Conservation (phyloP, 2,888 invertebrate species). For the Euplagia quadripunctaria region DNA sequence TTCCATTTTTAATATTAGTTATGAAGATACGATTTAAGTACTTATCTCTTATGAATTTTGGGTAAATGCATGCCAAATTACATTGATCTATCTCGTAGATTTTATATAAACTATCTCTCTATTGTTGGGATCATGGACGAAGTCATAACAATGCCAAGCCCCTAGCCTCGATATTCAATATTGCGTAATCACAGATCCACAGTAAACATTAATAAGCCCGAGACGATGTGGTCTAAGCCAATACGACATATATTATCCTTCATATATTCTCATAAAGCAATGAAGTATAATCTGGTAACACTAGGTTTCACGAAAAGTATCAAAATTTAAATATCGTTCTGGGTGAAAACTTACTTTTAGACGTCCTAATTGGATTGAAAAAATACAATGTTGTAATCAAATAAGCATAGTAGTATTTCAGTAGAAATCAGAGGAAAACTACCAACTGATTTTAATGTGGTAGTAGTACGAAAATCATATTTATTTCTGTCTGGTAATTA, state of each 20-base stretch:
- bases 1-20: too few species aligned
- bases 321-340: not conserved
- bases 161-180: slow-evolving; percentile 3
- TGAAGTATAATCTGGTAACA: not conserved
- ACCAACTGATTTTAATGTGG: too few species aligned
- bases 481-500: too few species aligned
- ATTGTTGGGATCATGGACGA: not conserved
- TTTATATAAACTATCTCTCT: not conserved
- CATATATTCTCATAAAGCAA: not conserved
- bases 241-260: not conserved
- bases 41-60: not conserved
- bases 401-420: too few species aligned
- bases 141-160: not conserved
- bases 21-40: too few species aligned
- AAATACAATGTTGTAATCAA: not conserved
- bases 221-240: not conserved
- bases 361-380: not conserved
- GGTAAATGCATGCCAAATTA: not conserved
- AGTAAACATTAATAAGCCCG: slow-evolving; percentile 4
- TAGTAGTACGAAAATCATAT: too few species aligned
- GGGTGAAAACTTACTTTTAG: not conserved
- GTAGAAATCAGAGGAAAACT: too few species aligned
- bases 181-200: not conserved
- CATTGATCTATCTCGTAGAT: not conserved
- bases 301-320: not conserved